phyloP scores from a whole-genome alignment of 2,888 invertebrate genomes.

The Galerucella pusilla region DNA sequence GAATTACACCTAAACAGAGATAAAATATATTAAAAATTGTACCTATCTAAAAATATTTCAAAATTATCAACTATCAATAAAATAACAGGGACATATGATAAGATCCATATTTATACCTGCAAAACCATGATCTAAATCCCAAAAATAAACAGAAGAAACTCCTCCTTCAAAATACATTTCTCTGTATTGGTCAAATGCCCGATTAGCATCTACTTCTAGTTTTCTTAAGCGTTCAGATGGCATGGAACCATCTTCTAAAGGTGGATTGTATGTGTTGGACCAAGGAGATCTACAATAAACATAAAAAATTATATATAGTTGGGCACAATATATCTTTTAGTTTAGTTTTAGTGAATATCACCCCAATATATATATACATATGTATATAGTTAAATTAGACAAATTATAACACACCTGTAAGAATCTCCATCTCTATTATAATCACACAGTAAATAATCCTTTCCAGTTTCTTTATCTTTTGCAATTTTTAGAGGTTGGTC shows the following conservation, averaged over 20 bases:
- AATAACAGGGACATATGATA: background rate
- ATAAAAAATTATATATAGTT: background rate
- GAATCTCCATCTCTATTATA: constrained; percentile 97
- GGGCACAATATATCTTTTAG: too few species aligned
- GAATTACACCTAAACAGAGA: constrained; percentile 82
- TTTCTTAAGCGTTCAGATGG: constrained; percentile 96
- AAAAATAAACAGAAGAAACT: constrained; percentile 98
- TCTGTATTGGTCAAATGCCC: constrained; percentile 98
- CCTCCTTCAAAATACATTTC: constrained; percentile 99
- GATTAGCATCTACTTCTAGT: constrained; percentile 97
- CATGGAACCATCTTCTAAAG: constrained; percentile 97
- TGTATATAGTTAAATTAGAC: too few species aligned
- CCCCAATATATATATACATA: too few species aligned
- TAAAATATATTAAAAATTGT: constrained; percentile 5
- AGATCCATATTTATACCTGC: constrained; percentile 70
- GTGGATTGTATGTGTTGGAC: constrained; percentile 99
- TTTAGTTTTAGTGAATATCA: too few species aligned
- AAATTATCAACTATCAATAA: background rate
- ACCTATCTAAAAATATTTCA: background rate
- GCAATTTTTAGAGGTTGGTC: constrained; percentile 87
- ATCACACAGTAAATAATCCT: constrained; percentile 98
- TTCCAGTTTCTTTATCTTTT: constrained; percentile 92
- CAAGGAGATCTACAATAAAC: constrained; percentile 84
- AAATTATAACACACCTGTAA: constrained; percentile 85
- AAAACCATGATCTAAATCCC: constrained; percentile 99